Base-by-base conservation (phyloP, 2,888 invertebrate species). In the Hemistola chrysoprasaria region DNA sequence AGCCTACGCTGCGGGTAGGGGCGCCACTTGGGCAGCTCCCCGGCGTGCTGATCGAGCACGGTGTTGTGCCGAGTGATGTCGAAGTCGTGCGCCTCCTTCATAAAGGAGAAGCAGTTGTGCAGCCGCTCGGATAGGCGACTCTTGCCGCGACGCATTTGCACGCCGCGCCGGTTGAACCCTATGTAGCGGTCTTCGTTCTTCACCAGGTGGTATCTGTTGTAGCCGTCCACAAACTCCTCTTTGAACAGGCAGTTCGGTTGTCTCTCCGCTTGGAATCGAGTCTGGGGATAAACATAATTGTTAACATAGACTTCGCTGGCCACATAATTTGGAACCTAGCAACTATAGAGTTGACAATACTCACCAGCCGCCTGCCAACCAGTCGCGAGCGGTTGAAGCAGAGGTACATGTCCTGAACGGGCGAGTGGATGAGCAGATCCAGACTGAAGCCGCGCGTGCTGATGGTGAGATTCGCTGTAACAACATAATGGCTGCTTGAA, bases 321-420 rank as follows among this genome's bases (percentile, higher is more conserved):
- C n/a, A n/a, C n/a, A n/a, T n/a, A n/a, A n/a, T n/a, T n/a, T n/a
- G n/a, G n/a, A n/a, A n/a, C n/a, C n/a, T n/a, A n/a, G n/a, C n/a
- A n/a, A n/a, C n/a, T n/a, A n/a, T 22, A 40, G 37, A 1, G 26
- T 26, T 4, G 7, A 8, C 10, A n/a, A n/a, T 1, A 60, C 85
- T 84, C 47, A 90, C 90, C 80, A 90, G 90, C 80, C 93, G 92
- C 90, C 92, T 90, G 88, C 93, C 93, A 62, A 94, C 91, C 70
- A 94, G 91, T 79, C 91, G 92, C 87, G 93, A 93, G 61, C 91
- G 91, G 79, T 92, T 93, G 92, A 94, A 94, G 90, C 94, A 94
- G 69, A 94, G 91, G 87, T 92, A 94, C 90, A 92, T 92, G 76
- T 92, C 91, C 67, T 92, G 92, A 74, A 92, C 90, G 78, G 93